A percentile compares a stretch with the other conserved stretches of the same genome.
These are phyloP conservation scores for Archivesica marissinica DNA, from an alignment of 1,140 invertebrate species.

Conservation along the genomic window DNA sequence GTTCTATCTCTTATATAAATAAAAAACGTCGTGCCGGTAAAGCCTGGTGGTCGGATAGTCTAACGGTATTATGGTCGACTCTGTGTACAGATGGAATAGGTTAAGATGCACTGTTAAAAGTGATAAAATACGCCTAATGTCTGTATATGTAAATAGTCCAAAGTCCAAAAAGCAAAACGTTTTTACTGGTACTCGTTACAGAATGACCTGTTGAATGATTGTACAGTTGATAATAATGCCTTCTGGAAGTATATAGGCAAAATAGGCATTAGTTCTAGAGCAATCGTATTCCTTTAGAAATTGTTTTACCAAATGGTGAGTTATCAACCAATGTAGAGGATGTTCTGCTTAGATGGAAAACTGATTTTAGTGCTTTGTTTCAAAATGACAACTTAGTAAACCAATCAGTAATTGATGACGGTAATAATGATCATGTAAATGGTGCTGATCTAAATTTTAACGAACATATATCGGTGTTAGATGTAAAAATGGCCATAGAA, in stretches of 20 bases:
- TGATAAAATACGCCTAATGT: slow-evolving; percentile 1
- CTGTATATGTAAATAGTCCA: neutral
- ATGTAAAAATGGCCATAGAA: slow-evolving; percentile 22
- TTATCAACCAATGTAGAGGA: neutral
- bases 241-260: slow-evolving; percentile 37
- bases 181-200: too few relatives aligned
- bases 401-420: neutral
- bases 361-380: neutral
- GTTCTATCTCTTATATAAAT: neutral
- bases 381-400: too few relatives aligned
- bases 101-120: neutral
- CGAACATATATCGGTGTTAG: neutral
- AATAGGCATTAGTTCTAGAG: neutral
- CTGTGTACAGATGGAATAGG: neutral
- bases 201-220: neutral
- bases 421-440: neutral
- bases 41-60: neutral
- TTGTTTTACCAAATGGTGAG: neutral
- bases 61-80: neutral
- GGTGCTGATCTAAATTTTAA: slow-evolving; percentile 7
- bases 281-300: neutral
- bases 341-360: neutral
- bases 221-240: neutral
- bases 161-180: slow-evolving; percentile 29
- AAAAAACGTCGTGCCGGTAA: slow-evolving; percentile 2